Evolutionary conservation across 1,140 invertebrate species (phyloP).

Genomic region (Leptopilina clavipes): DNA sequence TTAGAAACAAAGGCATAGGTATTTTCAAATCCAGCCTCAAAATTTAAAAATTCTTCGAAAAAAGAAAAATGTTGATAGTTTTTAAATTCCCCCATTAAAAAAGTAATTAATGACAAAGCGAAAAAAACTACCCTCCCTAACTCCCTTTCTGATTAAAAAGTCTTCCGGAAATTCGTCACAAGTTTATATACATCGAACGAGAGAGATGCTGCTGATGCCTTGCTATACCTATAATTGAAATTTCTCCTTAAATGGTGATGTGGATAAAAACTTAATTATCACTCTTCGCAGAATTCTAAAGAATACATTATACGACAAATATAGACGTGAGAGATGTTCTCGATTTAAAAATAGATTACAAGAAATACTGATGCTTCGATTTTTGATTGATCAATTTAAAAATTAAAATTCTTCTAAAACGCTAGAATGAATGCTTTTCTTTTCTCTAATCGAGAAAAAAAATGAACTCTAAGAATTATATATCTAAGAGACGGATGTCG

Average conservation of each 20-base stretch:
- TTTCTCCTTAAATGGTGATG: not conserved
- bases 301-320: not conserved
- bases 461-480: constrained; percentile 7
- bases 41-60: too few species aligned
- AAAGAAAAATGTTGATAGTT: too few species aligned
- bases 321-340: not conserved
- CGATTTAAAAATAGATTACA: not conserved
- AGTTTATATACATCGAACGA: not conserved
- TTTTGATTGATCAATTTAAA: not conserved
- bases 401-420: not conserved
- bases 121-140: too few species aligned
- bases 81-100: too few species aligned
- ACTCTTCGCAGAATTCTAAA: not conserved
- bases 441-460: not conserved
- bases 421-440: too few species aligned
- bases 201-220: not conserved
- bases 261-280: constrained; percentile 15
- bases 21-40: too few species aligned
- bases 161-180: not conserved
- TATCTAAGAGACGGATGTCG: not conserved
- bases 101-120: too few species aligned
- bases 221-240: not conserved
- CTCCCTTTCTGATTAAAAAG: too few species aligned
- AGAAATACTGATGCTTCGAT: not conserved
- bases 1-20: too few species aligned